Evolutionary conservation across 2,113 vertebrate genomes (phyloP).

Genomic region (Amblyornis subalaris): DNA sequence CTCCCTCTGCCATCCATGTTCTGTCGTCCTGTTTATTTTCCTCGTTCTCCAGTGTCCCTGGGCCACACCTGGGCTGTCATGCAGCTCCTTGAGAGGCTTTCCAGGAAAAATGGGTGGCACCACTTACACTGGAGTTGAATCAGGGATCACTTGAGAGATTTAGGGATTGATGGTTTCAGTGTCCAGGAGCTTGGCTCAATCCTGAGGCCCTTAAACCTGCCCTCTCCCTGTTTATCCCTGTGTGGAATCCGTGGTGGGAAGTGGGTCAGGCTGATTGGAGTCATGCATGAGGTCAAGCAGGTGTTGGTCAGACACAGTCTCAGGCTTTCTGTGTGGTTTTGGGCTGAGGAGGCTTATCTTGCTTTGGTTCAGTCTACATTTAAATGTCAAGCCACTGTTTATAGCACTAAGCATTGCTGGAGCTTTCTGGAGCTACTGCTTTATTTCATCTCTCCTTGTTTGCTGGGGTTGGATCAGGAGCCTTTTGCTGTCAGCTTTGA

Average conservation of each 20-base stretch:
- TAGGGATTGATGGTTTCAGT: neutral
- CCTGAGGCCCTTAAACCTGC: neutral
- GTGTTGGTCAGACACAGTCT: neutral
- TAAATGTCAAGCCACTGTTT: neutral
- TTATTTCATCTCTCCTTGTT: neutral
- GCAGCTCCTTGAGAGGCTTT: neutral
- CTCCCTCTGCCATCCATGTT: rapidly evolving
- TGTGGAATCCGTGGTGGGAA: neutral
- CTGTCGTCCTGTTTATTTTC: rapidly evolving
- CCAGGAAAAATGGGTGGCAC: neutral
- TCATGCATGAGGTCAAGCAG: rapidly evolving
- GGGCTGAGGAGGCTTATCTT: neutral
- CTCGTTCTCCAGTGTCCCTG: neutral
- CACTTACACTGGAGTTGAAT: neutral
- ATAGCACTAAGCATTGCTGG: neutral
- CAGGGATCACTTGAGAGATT: neutral
- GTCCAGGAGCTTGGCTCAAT: neutral
- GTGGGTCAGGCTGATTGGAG: neutral
- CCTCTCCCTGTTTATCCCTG: rapidly evolving
- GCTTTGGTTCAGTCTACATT: neutral
- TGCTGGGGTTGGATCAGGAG: neutral
- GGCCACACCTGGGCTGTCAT: rapidly evolving
- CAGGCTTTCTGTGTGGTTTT: neutral
- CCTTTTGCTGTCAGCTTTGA: neutral
- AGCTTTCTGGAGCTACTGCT: neutral